Evolutionary conservation across 2,797 vertebrate genomes (phyloP), one percentile per base, ranked within the genome.

Genomic region (Acrossocheilus fasciatus): DNA sequence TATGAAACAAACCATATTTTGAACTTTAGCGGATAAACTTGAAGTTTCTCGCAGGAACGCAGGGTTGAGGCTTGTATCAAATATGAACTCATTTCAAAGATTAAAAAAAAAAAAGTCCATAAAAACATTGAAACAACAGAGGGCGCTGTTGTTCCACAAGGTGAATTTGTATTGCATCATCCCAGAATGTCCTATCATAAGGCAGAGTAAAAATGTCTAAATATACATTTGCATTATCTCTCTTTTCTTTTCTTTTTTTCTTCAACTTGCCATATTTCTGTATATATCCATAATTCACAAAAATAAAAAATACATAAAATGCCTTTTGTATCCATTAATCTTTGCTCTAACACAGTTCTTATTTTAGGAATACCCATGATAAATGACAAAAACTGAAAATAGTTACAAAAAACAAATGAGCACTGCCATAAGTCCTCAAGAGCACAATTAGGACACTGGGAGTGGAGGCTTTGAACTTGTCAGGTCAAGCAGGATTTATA

Each of bases 401-500:
- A 50, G 73, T 76, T 36, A 6, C 6, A 64, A 52, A 50, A 76
- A 47, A 15, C 4, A 39, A 74, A 10, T 10, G 6, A 87, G 34
- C 17, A 73, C 66, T 43, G 6, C 41, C 4, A 59, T 78, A 70
- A 36, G 47, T 79, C 82, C 86, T 84, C 82, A 79, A 86, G 81
- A 85, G 70, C 84, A 75, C 88, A 77, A 62, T 77, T 59, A 52
- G 79, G 82, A 78, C 77, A 47, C 23, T 12, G 2, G 73, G 14
- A 45, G 20, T 26, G 30, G 43, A 23, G 36, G 57, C 54, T 30
- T 41, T 78, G n/a, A 26, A 76, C 14, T 41, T 74, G 11, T 15
- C 68, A 39, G 77, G 39, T 86, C 50, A 75, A 83, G 59, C 26
- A 34, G 66, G 89, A 82, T 84, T 85, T 81, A 76, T 20, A 82